Evolutionary conservation across 2,797 vertebrate species (phyloP).

Genomic region (Acanthis flammea): DNA sequence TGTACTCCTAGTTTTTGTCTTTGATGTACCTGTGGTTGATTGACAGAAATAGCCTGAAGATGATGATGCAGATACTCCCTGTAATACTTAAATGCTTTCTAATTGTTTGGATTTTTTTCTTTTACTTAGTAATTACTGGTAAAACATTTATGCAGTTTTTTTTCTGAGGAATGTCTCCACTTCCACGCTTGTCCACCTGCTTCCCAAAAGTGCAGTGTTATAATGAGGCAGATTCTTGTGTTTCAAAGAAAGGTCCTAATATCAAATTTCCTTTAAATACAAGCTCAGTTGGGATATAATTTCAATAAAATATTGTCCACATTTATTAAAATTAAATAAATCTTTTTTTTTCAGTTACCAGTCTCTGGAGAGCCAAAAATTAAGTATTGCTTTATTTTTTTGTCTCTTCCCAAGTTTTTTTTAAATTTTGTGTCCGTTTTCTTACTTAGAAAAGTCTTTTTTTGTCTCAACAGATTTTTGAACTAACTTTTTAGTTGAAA

Average conservation of each 20-base stretch:
- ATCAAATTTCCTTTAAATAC: not conserved
- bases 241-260: not conserved
- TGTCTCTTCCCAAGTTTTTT: not conserved
- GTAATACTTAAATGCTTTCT: not conserved
- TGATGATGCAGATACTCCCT: not conserved
- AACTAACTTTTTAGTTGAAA: not conserved
- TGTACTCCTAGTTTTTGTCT: not conserved
- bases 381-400: not conserved
- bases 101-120: not conserved
- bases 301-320: not conserved
- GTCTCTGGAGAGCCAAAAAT: not conserved
- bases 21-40: not conserved
- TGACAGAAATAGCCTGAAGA: not conserved
- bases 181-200: not conserved
- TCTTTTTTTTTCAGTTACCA: not conserved
- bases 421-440: not conserved
- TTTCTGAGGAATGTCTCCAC: not conserved
- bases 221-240: not conserved
- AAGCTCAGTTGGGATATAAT: not conserved
- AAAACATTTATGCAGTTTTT: not conserved
- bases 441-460: not conserved
- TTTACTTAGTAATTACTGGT: not conserved
- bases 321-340: not conserved
- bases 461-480: not conserved
- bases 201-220: not conserved